Evolutionary conservation across 2,888 invertebrate genomes (phyloP).

Genomic region (Chouioia cunea): DNA sequence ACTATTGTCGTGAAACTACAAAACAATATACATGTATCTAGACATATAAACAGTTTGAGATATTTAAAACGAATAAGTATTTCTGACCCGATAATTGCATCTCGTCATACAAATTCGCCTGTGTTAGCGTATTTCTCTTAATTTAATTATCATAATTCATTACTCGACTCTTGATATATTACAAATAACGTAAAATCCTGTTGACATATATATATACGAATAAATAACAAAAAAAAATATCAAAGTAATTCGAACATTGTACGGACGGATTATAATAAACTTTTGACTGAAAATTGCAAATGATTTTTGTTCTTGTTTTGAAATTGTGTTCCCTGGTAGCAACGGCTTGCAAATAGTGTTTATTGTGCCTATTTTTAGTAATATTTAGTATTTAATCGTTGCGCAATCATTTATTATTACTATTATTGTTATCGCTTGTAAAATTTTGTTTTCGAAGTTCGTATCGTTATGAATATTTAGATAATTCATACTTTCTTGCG

Average conservation of each 20-base stretch:
- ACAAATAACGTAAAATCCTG: slow-evolving; percentile 20
- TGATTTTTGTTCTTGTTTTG: slow-evolving; percentile 43
- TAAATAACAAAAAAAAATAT: slow-evolving; percentile 50
- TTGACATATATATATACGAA: too few relatives aligned
- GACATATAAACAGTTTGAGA: not conserved
- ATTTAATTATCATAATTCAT: slow-evolving; percentile 16
- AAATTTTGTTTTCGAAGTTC: slow-evolving; percentile 47
- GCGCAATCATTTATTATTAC: slow-evolving; percentile 41
- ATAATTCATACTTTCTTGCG: slow-evolving; percentile 25
- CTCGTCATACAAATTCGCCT: slow-evolving; percentile 9
- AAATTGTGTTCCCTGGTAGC: slow-evolving; percentile 65
- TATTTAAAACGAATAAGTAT: slow-evolving; percentile 20
- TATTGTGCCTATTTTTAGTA: slow-evolving; percentile 66
- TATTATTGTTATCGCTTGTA: slow-evolving; percentile 43
- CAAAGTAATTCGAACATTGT: slow-evolving; percentile 52
- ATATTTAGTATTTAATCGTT: slow-evolving; percentile 57
- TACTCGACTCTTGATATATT: slow-evolving; percentile 24
- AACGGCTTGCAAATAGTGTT: slow-evolving; percentile 62
- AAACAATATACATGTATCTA: slow-evolving; percentile 3
- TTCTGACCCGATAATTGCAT: slow-evolving; percentile 14
- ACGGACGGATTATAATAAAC: slow-evolving; percentile 59
- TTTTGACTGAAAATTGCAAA: slow-evolving; percentile 55
- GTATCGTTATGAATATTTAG: slow-evolving; percentile 46
- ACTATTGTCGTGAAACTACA: slow-evolving; percentile 24
- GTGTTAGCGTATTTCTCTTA: slow-evolving; percentile 25